Conservation (phyloP, 2,113 vertebrate genomes). For the Oenanthe melanoleuca region DNA sequence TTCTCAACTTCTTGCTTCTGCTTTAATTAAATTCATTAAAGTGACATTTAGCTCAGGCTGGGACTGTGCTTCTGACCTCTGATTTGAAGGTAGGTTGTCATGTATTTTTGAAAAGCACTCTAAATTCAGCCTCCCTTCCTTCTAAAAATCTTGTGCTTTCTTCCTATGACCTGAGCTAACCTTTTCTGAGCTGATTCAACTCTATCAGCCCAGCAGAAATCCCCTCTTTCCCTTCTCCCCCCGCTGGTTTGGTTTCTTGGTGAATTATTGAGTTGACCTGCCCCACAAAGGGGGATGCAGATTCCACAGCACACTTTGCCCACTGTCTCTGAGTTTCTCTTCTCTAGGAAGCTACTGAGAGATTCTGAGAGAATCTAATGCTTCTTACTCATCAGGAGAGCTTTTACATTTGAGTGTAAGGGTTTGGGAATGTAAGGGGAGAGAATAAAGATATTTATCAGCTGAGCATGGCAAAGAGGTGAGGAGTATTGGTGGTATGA, state of each 20-base stretch:
- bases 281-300: background rate
- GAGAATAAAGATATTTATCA: background rate
- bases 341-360: background rate
- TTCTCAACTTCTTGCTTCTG: background rate
- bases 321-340: background rate
- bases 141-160: background rate
- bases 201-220: background rate
- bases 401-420: background rate
- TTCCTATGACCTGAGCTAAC: background rate
- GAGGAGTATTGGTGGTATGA: background rate
- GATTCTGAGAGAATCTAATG: background rate
- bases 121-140: background rate
- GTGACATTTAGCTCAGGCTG: background rate
- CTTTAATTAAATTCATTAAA: slow-evolving; percentile 31
- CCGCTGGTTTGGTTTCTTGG: background rate
- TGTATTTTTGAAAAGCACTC: background rate
- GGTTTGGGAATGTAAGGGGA: background rate
- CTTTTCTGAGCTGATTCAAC: background rate
- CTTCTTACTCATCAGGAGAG: background rate
- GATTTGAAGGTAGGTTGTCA: background rate
- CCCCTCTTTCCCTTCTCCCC: background rate
- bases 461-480: background rate
- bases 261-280: background rate
- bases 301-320: background rate
- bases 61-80: background rate